A percentile compares a stretch with the other conserved stretches of the same genome.
Conservation (phyloP, 2,113 vertebrate genomes). For the Callipepla californica region DNA sequence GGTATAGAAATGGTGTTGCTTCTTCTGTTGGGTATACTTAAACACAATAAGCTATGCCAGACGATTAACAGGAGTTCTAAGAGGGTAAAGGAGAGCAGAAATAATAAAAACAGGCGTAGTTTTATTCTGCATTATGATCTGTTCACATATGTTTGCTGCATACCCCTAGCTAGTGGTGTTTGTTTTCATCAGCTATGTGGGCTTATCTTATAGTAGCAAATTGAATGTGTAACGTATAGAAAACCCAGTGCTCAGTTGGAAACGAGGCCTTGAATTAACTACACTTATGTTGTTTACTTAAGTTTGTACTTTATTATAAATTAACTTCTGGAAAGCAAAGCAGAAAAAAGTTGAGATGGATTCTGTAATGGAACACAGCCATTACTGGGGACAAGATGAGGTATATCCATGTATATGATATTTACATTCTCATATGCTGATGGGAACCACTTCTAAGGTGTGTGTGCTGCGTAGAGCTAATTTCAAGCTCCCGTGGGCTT, state of each 20-base stretch:
- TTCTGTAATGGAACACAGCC: not conserved
- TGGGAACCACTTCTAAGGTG: not conserved
- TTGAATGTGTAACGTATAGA: not conserved
- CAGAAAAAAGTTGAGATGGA: not conserved
- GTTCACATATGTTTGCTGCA: not conserved
- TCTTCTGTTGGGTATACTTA: not conserved
- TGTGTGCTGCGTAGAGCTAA: not conserved
- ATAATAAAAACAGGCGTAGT: not conserved
- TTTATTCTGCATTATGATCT: not conserved
- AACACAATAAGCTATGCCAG: not conserved
- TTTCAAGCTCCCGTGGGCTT: not conserved
- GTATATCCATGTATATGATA: not conserved
- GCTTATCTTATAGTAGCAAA: not conserved
- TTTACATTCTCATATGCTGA: not conserved
- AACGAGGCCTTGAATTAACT: not conserved
- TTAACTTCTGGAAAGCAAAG: not conserved
- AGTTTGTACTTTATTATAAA: not conserved
- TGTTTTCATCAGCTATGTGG: not conserved
- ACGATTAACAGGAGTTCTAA: not conserved
- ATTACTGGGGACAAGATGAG: not conserved
- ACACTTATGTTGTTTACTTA: not conserved
- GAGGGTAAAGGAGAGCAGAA: not conserved
- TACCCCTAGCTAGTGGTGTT: not conserved
- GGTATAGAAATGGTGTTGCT: not conserved
- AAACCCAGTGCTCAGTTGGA: not conserved